These are phyloP conservation scores for Turritopsis dohrnii DNA, from an alignment of 30 jellyfish, hydroid and myxozoan species.

Conservation along the genomic window DNA sequence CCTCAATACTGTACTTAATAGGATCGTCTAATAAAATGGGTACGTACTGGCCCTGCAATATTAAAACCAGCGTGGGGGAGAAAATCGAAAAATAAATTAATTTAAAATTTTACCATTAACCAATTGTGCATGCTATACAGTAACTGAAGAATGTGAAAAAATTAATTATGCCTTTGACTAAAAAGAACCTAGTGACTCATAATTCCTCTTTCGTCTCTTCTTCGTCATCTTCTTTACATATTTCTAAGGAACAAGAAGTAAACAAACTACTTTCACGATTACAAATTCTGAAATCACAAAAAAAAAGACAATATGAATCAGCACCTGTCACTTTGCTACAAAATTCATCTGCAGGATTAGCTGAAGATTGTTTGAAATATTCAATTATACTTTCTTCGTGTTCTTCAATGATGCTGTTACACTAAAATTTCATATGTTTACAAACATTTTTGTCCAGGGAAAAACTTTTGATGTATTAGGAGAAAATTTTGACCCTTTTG, in stretches of 20 bases:
- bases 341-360: slow-evolving; percentile 18
- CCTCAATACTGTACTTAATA: no score
- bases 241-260: not conserved
- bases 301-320: not conserved
- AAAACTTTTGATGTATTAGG: no score
- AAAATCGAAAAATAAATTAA: not conserved
- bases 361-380: slow-evolving; percentile 46
- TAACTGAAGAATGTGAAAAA: not conserved
- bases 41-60: no score
- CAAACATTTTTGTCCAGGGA: no score
- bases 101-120: no score
- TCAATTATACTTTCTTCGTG: slow-evolving; percentile 71
- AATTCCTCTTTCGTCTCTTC: slow-evolving; percentile 6
- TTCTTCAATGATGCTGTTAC: slow-evolving; percentile 77
- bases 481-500: no score
- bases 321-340: slow-evolving; percentile 26
- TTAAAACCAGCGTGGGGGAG: no score
- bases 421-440: slow-evolving; percentile 3
- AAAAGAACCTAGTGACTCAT: not conserved
- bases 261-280: not conserved
- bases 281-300: no score
- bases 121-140: not conserved
- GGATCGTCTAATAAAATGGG: no score
- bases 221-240: slow-evolving; percentile 13
- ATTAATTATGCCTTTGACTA: not conserved